Percentiles rank a stretch among this genome's conserved stretches.
phyloP scores from a whole-genome alignment of 2,113 vertebrate genomes.

The Thermophis baileyi region DNA sequence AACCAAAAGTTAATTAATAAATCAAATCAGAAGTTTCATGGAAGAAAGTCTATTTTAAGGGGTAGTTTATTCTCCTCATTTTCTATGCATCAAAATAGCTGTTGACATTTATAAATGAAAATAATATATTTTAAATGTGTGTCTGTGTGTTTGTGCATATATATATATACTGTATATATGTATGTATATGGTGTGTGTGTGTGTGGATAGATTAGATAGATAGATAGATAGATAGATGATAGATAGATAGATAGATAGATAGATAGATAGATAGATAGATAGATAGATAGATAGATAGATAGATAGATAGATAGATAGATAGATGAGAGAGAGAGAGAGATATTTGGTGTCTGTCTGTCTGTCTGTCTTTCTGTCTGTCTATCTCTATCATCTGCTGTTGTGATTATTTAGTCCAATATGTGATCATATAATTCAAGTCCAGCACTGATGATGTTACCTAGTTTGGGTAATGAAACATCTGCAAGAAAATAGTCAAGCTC shows the following conservation, averaged over 20 bases:
- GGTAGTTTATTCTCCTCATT: constrained; percentile 13
- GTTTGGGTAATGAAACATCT: too few species aligned
- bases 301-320: too few species aligned
- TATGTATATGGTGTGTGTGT: too few species aligned
- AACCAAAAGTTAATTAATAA: constrained; percentile 48
- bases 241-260: too few species aligned
- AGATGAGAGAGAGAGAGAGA: too few species aligned
- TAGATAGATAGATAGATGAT: too few species aligned
- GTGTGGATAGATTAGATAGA: too few species aligned
- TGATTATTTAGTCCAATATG: not conserved
- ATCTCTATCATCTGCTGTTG: not conserved
- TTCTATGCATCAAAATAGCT: constrained; percentile 41
- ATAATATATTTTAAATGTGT: constrained; percentile 11
- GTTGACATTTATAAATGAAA: not conserved
- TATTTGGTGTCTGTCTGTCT: not conserved
- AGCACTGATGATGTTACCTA: not conserved
- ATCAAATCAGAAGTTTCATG: constrained; percentile 32
- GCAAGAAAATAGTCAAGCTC: too few species aligned
- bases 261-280: too few species aligned
- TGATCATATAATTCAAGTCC: not conserved
- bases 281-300: too few species aligned
- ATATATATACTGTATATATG: too few species aligned
- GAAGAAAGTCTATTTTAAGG: constrained; percentile 28
- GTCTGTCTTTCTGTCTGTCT: not conserved
- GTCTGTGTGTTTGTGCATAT: not conserved